Base-by-base conservation (phyloP, 2,113 vertebrate species). In the Pluvianellus socialis region DNA sequence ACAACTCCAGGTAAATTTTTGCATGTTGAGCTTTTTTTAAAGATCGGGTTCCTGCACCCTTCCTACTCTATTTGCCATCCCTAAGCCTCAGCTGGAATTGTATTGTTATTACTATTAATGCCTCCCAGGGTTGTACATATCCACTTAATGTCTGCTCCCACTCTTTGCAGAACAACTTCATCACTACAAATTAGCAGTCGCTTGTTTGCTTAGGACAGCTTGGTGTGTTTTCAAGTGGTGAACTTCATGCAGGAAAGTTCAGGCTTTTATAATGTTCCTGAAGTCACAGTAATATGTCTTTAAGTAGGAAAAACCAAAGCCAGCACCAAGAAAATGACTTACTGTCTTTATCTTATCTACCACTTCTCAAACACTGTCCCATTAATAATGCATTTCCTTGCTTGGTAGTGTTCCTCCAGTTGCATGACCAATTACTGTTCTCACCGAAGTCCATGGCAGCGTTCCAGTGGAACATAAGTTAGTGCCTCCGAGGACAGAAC, bases 311-410 rank as follows among this genome's bases (percentile, higher is more conserved):
- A 87, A 94, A 79, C 33, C 30, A 87, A 87, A 61, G 52, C 16
- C 77, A 75, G 53, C 52, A 90, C 23, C 73, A 68, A 72, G 38
- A 85, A 79, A 82, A 33, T 28, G 44, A 58, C 61, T 86, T 53
- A 17, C 16, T 52, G 35, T 47, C 65, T 94, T 86, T 71, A 87
- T 75, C 90, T 94, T 72, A 79, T 73, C 61, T 44, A 19, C 30
- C 40, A n/a, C 52, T 72, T 44, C 76, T 79, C 87, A 32, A 91
- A 79, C 65, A 40, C 72, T 49, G 53, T 26, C 2, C 91, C 62
- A 93, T 87, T 87, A 91, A 92, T 79, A 94, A 91, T 33, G 66
- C 66, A 72, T 95, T 95, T 94, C 95, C 93, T 92, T 82, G 73
- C 82, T 53, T 28, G 35, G 24, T 59, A 49, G 50, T 5, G 50